Percentiles rank a stretch among this genome's conserved stretches.
phyloP scores from a whole-genome alignment of 1,140 invertebrate species.

The Drosophila sulfurigaster region DNA sequence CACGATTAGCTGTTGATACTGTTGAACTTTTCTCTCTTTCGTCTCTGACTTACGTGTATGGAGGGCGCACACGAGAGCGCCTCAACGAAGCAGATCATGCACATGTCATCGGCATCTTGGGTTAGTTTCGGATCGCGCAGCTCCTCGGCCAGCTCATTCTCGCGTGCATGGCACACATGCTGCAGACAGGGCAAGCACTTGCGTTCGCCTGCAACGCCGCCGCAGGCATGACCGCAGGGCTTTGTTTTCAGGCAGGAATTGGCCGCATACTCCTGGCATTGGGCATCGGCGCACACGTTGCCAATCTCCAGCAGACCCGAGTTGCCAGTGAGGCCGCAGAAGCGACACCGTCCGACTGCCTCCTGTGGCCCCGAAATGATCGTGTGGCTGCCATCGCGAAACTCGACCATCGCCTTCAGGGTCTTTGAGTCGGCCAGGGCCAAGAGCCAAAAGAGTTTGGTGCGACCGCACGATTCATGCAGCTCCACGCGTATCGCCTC shows the following conservation, averaged over 20 bases:
- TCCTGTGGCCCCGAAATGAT: slow-evolving; percentile 82
- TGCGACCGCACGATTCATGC: slow-evolving; percentile 97
- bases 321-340: slow-evolving; percentile 94
- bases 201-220: slow-evolving; percentile 93
- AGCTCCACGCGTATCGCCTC: slow-evolving; percentile 97
- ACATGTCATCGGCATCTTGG: slow-evolving; percentile 99
- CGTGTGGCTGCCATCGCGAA: slow-evolving; percentile 90
- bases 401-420: slow-evolving; percentile 97
- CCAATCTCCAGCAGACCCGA: slow-evolving; percentile 95
- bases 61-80: slow-evolving; percentile 97
- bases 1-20: not conserved
- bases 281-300: slow-evolving; percentile 96
- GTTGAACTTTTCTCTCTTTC: too few species aligned
- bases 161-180: slow-evolving; percentile 75
- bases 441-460: slow-evolving; percentile 97
- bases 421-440: slow-evolving; percentile 96
- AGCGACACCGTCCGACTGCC: slow-evolving; percentile 93
- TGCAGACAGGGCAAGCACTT: slow-evolving; percentile 94
- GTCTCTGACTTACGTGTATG: slow-evolving; percentile 89
- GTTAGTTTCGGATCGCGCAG: slow-evolving; percentile 87
- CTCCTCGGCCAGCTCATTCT: slow-evolving; percentile 87
- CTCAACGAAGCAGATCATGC: slow-evolving; percentile 99
- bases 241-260: slow-evolving; percentile 94
- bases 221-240: slow-evolving; percentile 96
- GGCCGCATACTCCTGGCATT: slow-evolving; percentile 95